Evolutionary conservation across 92 coral and sea anemone genomes (phyloP), one percentile per base, ranked within the genome.

Genomic region (Hydrozoanthus gracilis): DNA sequence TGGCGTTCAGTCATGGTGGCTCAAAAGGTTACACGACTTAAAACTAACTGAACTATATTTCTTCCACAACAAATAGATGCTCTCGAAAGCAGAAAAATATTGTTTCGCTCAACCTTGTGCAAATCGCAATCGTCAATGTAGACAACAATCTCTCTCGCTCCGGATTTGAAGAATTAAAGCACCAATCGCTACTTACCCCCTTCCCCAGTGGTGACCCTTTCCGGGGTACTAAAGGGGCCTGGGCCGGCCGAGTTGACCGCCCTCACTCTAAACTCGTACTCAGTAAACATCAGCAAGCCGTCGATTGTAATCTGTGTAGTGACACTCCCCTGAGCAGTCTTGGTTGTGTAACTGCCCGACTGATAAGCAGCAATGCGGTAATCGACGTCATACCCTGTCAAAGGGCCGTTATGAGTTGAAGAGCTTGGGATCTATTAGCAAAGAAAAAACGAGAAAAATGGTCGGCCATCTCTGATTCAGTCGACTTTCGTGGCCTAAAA

Each of bases 171-270:
- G 39, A 27, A 2, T 27, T 27, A 27, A 27, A 27, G 39, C 39
- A 27, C 39, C 39, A 27, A 27, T 27, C 39, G 39, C 39, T 27
- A 44, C 97, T 73, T 60, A 97, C 99, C 92, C 49, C 97, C 99
- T 87, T 97, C 99, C 7, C 95, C 92, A 4, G 99, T 97, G 65
- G 87, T 90, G 17, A 95, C 88, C n/a, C 86, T 82, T 61, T 83
- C 82, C 11, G 91, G 84, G 6, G 17, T 61, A 73, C 97, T 95
- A 66, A 82, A 93, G 69, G 90, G 94, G 20, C 99, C 99, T 6
- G 91, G 85, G 3, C 98, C 99, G 49, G 98, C 99, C 45, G 89
- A 86, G 71, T 97, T 97, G 65, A 84, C 92, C 47, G 98, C 95
- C 88, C 88, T 94, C 44, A 97, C 98, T 86, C 94, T 97, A 66